Evolutionary conservation across 2,888 invertebrate genomes (phyloP), one percentile per base, ranked within the genome.

Genomic region (Apantesis nais): DNA sequence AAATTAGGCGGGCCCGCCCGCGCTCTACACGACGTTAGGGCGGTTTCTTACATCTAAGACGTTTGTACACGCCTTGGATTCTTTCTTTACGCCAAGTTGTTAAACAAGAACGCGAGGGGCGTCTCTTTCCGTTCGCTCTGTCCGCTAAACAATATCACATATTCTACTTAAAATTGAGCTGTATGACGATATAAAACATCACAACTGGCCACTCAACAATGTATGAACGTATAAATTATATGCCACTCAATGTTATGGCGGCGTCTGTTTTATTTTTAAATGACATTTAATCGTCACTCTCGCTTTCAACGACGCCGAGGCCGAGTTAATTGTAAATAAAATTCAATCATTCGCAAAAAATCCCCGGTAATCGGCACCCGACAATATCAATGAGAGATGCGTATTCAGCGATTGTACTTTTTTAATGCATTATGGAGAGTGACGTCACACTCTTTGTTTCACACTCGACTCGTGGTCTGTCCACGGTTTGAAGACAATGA

Each of bases 291-390:
- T 94, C 90, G 92, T 92, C 93, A 93, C 93, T 94, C 88, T 95
- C 93, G 86, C 90, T 95, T 88, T 95, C 93, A 76, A 58, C 88
- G 89, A 83, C 84, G 87, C 87, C 90, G 91, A 88, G 89, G 90
- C 88, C 89, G 91, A 86, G 91, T 93, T 95, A 94, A 94, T 95
- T 94, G 94, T 94, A 94, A 94, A 95, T 95, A 94, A 94, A 94
- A 95, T 94, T 93, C 93, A 92, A 94, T 94, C 93, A 94, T 92
- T 94, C 91, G 93, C 90, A 93, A 94, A 94, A 94, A 95, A 93
- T 87, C 85, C 88, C 84, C 88, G 82, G 92, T 92, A 93, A 94
- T 93, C 92, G 91, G 86, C 88, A 85, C 85, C 86, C 90, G 89
- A 88, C 91, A 90, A 89, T 91, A 92, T 92, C 93, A 93, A 91